Conservation (phyloP, 2,797 vertebrate genomes). For the Aulostomus chinensis region DNA sequence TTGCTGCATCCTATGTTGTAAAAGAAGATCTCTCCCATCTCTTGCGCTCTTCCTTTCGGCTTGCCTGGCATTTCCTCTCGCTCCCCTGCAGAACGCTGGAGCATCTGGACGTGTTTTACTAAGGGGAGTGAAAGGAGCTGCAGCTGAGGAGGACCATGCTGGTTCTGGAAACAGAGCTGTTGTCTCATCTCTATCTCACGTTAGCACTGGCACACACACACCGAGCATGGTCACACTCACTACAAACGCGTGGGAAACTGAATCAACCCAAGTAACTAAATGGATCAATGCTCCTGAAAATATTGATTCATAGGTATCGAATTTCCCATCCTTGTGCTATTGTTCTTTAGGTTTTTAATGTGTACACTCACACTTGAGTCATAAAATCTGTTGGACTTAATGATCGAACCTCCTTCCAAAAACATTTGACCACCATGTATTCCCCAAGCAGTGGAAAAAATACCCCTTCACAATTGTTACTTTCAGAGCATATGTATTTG, state of each 20-base stretch:
- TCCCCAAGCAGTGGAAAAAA: too few species aligned
- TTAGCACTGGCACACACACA: constrained; percentile 2
- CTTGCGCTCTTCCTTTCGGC: constrained; percentile 59
- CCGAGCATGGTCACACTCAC: background rate
- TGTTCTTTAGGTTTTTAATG: too few species aligned
- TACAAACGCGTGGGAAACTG: constrained; percentile 12
- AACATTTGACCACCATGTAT: too few species aligned
- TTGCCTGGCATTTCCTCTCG: constrained; percentile 73
- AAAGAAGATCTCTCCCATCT: constrained; percentile 57
- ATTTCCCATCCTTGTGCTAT: too few species aligned
- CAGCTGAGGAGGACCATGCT: constrained; percentile 38
- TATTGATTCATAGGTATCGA: too few species aligned
- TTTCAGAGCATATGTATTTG: too few species aligned
- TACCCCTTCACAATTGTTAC: too few species aligned
- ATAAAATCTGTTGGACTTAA: too few species aligned
- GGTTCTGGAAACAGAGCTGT: constrained; percentile 24
- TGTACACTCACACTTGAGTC: too few species aligned
- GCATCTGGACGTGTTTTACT: constrained; percentile 70
- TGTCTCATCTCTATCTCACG: constrained; percentile 30
- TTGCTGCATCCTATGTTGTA: constrained; percentile 31
- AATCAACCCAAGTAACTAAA: too few species aligned
- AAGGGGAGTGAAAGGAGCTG: constrained; percentile 26
- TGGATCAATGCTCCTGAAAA: too few species aligned
- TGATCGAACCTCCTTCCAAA: too few species aligned
- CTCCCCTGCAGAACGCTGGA: constrained; percentile 53